Evolutionary conservation across 1,140 invertebrate genomes (phyloP).

Genomic region (Ceratina australensis): DNA sequence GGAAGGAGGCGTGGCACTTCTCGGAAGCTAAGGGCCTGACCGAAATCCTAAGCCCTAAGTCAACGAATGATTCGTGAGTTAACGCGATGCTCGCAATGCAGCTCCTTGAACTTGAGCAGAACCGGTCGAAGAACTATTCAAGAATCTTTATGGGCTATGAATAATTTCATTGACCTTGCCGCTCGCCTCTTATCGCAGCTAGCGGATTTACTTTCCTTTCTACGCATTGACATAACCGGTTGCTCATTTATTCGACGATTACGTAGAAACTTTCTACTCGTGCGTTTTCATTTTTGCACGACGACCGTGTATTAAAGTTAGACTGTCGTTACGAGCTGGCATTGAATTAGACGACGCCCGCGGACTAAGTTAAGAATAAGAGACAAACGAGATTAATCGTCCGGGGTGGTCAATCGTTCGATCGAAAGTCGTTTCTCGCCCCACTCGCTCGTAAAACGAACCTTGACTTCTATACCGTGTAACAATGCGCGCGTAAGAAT

Average conservation of each 20-base stretch:
- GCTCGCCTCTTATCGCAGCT: not conserved
- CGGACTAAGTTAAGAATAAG: not conserved
- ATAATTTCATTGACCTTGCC: constrained; percentile 33
- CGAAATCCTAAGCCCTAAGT: not conserved
- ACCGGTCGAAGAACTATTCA: not conserved
- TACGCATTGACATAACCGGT: constrained; percentile 4
- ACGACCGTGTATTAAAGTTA: no score
- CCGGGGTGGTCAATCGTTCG: not conserved
- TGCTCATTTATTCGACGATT: not conserved
- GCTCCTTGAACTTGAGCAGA: not conserved
- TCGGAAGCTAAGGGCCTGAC: not conserved
- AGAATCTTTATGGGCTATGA: constrained; percentile 5
- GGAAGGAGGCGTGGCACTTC: not conserved
- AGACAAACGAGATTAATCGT: not conserved
- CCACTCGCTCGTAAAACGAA: not conserved
- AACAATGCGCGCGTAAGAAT: no score
- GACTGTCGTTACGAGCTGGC: no score
- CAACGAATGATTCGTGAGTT: not conserved
- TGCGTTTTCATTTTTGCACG: no score
- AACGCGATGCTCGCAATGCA: not conserved
- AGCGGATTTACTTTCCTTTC: constrained; percentile 8
- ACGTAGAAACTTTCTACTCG: no score
- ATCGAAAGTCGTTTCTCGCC: not conserved
- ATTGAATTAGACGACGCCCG: not conserved
- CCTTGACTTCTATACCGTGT: constrained; percentile 19